A percentile compares a stretch with the other conserved stretches of the same genome.
These are phyloP conservation scores for Zalophus californianus DNA, from an alignment of 2,797 vertebrate species.

Conservation along the genomic window DNA sequence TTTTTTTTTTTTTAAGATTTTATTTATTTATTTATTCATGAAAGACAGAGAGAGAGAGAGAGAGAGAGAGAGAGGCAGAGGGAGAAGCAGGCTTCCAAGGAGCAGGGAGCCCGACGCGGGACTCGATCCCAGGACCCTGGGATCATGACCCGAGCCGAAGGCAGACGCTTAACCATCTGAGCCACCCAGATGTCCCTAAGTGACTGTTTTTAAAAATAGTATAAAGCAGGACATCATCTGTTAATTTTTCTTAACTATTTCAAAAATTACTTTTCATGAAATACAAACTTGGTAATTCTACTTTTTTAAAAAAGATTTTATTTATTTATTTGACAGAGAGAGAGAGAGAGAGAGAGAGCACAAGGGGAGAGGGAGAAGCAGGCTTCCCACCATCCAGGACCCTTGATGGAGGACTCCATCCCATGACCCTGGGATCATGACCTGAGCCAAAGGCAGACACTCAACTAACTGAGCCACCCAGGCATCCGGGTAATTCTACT, in stretches of 20 bases:
- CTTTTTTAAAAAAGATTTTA: background rate
- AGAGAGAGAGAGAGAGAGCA: background rate
- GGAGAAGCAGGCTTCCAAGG: too few relatives aligned
- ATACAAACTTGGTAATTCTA: background rate
- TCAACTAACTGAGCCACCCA: background rate
- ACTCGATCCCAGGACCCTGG: too few relatives aligned
- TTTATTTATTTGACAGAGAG: background rate
- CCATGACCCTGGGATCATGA: background rate
- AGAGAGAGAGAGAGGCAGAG: too few relatives aligned
- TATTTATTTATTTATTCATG: too few relatives aligned
- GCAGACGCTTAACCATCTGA: background rate
- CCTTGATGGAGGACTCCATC: background rate
- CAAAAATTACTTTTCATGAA: background rate
- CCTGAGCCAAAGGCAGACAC: background rate
- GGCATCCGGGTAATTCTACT: background rate
- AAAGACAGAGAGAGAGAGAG: too few relatives aligned
- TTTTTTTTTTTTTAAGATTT: background rate
- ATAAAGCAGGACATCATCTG: background rate
- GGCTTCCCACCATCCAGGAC: background rate
- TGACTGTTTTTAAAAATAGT: background rate
- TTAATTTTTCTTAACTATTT: background rate
- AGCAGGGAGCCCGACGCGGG: too few relatives aligned
- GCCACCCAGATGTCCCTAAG: background rate
- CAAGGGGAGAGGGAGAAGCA: background rate
- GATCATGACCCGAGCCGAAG: too few relatives aligned